phyloP scores from a whole-genome alignment of 2,888 invertebrate species.

The Anodontia alba region DNA sequence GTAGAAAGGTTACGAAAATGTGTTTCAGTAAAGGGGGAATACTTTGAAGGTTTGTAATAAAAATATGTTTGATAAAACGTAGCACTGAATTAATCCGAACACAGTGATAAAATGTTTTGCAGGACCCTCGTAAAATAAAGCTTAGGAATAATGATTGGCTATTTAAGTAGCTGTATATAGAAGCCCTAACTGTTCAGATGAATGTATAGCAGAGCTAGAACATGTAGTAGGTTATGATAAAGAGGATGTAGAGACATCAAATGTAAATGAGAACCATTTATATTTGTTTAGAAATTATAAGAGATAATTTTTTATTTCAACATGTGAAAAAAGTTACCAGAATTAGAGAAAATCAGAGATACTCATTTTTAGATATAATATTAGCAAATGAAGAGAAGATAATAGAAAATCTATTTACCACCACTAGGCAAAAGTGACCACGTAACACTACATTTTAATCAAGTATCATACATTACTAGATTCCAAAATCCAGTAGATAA shows the following conservation, averaged over 20 bases:
- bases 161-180: background rate
- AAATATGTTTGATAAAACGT: too few species aligned
- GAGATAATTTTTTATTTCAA: slow-evolving; percentile 17
- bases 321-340: slow-evolving; percentile 1
- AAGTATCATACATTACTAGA: slow-evolving; percentile 7
- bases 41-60: too few species aligned
- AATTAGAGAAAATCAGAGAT: background rate
- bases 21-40: too few species aligned
- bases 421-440: slow-evolving; percentile 43
- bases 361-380: slow-evolving; percentile 6
- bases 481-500: background rate
- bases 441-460: slow-evolving; percentile 12
- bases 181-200: background rate
- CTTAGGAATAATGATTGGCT: slow-evolving; percentile 6
- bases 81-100: too few species aligned
- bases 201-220: background rate
- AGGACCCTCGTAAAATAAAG: too few species aligned
- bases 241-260: background rate
- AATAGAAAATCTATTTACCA: background rate
- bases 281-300: background rate
- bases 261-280: background rate
- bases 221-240: background rate
- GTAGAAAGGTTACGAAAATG: too few species aligned
- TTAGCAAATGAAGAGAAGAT: slow-evolving; percentile 26
- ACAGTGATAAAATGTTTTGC: too few species aligned